Conservation (phyloP, 2,113 vertebrate species). For the Ciconia stormi region DNA sequence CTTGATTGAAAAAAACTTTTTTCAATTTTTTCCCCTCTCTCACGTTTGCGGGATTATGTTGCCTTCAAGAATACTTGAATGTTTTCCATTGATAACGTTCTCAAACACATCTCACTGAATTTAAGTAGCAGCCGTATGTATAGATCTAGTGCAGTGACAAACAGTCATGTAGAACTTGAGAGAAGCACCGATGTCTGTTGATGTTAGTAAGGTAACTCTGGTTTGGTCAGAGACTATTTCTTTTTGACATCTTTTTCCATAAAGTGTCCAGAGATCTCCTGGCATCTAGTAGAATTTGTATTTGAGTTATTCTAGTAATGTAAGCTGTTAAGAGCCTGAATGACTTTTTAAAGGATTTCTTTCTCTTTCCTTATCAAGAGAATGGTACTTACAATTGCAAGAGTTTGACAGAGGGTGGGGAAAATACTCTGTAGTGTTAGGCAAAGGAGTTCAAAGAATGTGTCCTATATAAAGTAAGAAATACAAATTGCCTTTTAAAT, state of each 20-base stretch:
- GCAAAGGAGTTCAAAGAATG: neutral
- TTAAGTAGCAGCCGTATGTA: neutral
- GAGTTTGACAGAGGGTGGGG: neutral
- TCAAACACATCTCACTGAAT: neutral
- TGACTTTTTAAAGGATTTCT: neutral
- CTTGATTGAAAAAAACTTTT: neutral
- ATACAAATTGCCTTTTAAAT: neutral
- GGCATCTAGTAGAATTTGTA: neutral
- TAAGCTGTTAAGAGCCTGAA: neutral
- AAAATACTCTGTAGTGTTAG: neutral
- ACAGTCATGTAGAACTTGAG: neutral
- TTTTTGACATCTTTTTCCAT: neutral
- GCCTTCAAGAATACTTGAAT: neutral
- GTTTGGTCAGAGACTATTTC: neutral
- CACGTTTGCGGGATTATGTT: neutral
- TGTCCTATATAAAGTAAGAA: neutral
- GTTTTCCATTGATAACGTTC: neutral
- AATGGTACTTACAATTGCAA: neutral
- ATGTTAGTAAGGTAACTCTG: neutral
- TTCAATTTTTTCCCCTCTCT: rapidly evolving
- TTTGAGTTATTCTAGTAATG: neutral
- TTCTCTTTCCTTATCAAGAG: neutral
- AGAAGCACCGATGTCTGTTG: neutral
- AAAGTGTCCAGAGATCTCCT: neutral
- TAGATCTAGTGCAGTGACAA: neutral